Conservation (phyloP, 2,797 vertebrate genomes). For the Poeciliopsis presidionis region DNA sequence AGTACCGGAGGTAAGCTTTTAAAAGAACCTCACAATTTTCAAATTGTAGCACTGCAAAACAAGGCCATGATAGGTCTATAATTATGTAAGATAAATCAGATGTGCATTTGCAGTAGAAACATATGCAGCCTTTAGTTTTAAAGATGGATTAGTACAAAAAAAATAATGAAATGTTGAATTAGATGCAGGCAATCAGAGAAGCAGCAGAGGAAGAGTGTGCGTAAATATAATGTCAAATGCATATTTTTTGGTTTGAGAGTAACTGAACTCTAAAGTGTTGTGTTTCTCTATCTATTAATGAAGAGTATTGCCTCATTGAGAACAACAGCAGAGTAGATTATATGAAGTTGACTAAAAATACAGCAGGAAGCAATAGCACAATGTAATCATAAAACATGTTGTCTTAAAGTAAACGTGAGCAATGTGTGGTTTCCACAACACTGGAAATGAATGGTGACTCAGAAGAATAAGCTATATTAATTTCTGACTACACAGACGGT, state of each 20-base stretch:
- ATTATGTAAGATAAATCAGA: neutral
- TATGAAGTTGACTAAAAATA: conserved; percentile 1
- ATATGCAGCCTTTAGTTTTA: neutral
- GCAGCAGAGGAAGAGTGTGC: neutral
- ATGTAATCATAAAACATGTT: conserved; percentile 14
- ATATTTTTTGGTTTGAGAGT: neutral
- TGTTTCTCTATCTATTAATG: neutral
- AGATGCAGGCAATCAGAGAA: neutral
- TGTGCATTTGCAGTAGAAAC: neutral
- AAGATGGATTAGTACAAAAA: neutral
- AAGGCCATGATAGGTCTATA: neutral
- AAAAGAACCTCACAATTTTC: conserved; percentile 13
- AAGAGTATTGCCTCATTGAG: neutral
- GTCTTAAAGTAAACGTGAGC: neutral
- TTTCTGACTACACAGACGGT: conserved; percentile 14
- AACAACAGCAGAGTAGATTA: neutral
- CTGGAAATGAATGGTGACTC: neutral
- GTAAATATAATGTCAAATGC: neutral
- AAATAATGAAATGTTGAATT: neutral
- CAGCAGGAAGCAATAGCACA: conserved; percentile 2
- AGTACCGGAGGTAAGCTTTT: neutral
- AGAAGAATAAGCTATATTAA: conserved; percentile 10
- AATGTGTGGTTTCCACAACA: conserved; percentile 10
- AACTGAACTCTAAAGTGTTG: neutral
- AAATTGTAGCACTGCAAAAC: conserved; percentile 18